Conservation (phyloP, 2,888 invertebrate genomes). For the Shargacucullia verbasci region DNA sequence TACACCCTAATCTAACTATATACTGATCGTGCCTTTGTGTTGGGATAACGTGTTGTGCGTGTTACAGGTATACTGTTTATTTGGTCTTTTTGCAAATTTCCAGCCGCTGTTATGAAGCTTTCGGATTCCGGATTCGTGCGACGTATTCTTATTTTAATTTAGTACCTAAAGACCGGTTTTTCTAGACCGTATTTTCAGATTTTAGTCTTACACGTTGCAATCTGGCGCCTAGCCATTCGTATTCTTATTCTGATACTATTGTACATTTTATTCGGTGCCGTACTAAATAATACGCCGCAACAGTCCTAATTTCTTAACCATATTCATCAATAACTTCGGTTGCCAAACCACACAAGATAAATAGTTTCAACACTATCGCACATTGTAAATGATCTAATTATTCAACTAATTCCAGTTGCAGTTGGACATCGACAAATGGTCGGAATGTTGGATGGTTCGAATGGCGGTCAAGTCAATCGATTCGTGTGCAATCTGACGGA, state of each 20-base stretch:
- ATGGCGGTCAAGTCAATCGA: conserved; percentile 19
- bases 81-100: neutral
- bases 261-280: too few species aligned
- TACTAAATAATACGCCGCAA: neutral
- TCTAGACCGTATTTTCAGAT: too few species aligned
- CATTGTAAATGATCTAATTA: conserved; percentile 26
- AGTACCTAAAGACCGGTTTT: too few species aligned
- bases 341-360: conserved; percentile 40
- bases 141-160: too few species aligned
- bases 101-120: too few species aligned
- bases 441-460: conserved; percentile 2
- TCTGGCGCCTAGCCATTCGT: too few species aligned
- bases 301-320: neutral
- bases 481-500: conserved; percentile 15
- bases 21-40: neutral
- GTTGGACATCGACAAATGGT: conserved; percentile 34
- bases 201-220: too few species aligned
- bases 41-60: conserved; percentile 1
- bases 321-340: conserved; percentile 23
- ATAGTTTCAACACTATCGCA: conserved; percentile 24
- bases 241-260: too few species aligned
- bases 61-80: neutral
- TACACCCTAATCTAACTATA: neutral
- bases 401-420: conserved; percentile 30
- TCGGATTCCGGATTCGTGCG: too few species aligned